phyloP scores from a whole-genome alignment of 2,888 invertebrate species.

The Meteorus cinctellus region DNA sequence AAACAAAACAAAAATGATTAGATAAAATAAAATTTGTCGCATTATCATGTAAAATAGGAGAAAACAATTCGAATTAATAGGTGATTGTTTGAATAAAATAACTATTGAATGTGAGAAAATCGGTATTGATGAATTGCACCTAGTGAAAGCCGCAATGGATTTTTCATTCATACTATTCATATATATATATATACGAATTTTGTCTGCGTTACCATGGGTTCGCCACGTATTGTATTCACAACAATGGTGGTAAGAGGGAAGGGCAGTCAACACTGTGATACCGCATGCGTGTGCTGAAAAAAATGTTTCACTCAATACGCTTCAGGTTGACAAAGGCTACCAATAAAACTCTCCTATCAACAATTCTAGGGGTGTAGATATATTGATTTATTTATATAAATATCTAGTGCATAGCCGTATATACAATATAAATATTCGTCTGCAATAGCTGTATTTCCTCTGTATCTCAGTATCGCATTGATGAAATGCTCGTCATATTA shows the following conservation, averaged over 20 bases:
- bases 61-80: conserved; percentile 33
- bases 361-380: not conserved
- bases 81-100: conserved; percentile 23
- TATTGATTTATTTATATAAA: conserved; percentile 10
- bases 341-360: conserved; percentile 22
- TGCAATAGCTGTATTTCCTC: not conserved
- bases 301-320: conserved; percentile 14
- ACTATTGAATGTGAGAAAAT: not conserved
- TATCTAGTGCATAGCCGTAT: not conserved
- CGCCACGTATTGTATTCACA: conserved; percentile 22
- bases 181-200: not conserved
- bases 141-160: not conserved
- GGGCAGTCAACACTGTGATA: not conserved
- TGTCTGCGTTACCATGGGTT: conserved; percentile 33
- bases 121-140: not conserved
- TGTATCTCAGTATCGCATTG: not conserved
- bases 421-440: not conserved
- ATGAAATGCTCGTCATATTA: not conserved
- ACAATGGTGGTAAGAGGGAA: not conserved
- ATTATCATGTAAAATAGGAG: conserved; percentile 37
- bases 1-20: conserved; percentile 38
- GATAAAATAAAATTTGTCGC: conserved; percentile 37
- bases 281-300: conserved; percentile 4
- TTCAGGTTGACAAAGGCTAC: conserved; percentile 13
- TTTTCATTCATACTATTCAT: too few species aligned